A percentile compares a stretch with the other conserved stretches of the same genome.
These are phyloP conservation scores for Myotis myotis DNA, from an alignment of 2,797 vertebrate species.

Conservation along the genomic window DNA sequence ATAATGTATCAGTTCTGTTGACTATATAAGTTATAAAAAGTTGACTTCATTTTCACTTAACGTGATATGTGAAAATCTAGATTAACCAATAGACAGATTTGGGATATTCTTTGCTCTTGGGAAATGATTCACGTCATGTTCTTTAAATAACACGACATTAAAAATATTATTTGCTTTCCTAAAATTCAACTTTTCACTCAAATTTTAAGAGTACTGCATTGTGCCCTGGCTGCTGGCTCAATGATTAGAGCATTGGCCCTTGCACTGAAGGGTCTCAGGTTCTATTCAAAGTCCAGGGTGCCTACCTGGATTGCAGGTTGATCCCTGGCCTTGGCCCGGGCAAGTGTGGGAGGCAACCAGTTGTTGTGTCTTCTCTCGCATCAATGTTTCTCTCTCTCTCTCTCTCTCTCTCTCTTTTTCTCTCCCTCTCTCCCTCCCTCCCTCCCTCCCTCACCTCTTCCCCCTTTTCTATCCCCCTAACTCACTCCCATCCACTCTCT, in stretches of 20 bases:
- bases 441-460: neutral
- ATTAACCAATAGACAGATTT: slow-evolving; percentile 45
- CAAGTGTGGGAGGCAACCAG: neutral
- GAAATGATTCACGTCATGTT: slow-evolving; percentile 61
- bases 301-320: neutral
- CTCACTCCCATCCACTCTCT: neutral
- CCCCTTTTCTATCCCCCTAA: neutral
- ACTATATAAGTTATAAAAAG: slow-evolving; percentile 19
- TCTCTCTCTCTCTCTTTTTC: too few relatives aligned
- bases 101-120: slow-evolving; percentile 38
- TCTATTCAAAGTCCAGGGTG: neutral
- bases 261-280: neutral
- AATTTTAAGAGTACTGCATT: slow-evolving; percentile 42
- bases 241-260: neutral
- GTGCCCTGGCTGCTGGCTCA: neutral
- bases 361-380: neutral
- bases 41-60: slow-evolving; percentile 40
- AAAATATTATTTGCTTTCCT: slow-evolving; percentile 65
- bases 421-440: too few relatives aligned
- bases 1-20: neutral
- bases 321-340: neutral
- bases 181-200: slow-evolving; percentile 44
- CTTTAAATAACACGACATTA: slow-evolving; percentile 53
- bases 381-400: neutral
- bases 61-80: slow-evolving; percentile 18